Base-by-base conservation (phyloP, 2,113 vertebrate species). In the Xyrauchen texanus region DNA sequence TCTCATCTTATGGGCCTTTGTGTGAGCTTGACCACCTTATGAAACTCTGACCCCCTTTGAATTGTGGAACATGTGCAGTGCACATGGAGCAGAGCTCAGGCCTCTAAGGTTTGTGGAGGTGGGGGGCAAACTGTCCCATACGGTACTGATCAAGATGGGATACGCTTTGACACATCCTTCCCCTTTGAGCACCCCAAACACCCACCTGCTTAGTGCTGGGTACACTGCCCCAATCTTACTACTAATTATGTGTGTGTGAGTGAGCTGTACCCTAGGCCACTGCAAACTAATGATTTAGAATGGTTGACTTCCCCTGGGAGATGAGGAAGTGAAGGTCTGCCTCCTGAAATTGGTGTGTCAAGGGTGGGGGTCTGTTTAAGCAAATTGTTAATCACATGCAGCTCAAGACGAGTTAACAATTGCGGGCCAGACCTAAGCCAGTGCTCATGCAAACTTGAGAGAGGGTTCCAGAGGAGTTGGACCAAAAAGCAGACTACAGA, bases 221-320 rank as follows among this genome's bases (percentile, higher is more conserved):
- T 77, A 61, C 55, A 21, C 49, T 66, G 81, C 67, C 82, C 71
- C 53, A 75, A 62, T 45, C 66, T 78, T 63, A 51, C 15, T n/a
- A 53, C 16, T 84, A 68, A 82, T 68, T 58, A 60, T 45, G 47
- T 77, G 82, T 60, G 77, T 79, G 69, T 83, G 78, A 83, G 86
- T 86, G 83, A 62, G 83, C 51, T 67, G 83, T 58, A 68, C 78
- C 61, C 74, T 57, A 55, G 83, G 79, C 79, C 78, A 57, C 47
- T 70, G 53, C 86, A 88, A 84, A 81, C 85, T 93, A 92, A 93
- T 91, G 90, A 84, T 91, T 91, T 90, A 87, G 90, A 90, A 86
- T 84, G 84, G 84, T 49, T 71, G 80, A 81, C 86, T 86, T 72
- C 85, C 79, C 79, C 51, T 76, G 69, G 88, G 76, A 84, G 83